Evolutionary conservation across 2,888 invertebrate genomes (phyloP).

Genomic region (Lasioglossum leucozonium): DNA sequence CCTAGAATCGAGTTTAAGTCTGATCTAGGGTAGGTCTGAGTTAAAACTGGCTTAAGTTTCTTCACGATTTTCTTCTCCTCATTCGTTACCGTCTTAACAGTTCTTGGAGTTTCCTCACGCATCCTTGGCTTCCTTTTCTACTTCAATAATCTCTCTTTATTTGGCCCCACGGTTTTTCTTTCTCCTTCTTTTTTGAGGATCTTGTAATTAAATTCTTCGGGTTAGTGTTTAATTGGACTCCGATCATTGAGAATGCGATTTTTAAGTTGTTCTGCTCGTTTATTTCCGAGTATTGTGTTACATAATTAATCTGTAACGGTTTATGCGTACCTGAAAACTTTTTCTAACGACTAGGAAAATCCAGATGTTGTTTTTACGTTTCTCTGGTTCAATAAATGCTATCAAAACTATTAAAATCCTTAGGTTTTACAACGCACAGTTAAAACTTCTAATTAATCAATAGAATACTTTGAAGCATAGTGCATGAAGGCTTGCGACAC

Average conservation of each 20-base stretch:
- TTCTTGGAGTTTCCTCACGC: constrained; percentile 1
- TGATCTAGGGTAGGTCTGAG: neutral
- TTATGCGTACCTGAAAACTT: no score
- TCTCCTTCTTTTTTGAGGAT: neutral
- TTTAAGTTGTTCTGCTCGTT: neutral
- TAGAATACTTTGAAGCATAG: neutral
- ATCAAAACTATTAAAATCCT: no score
- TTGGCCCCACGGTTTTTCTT: neutral
- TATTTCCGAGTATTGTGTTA: neutral
- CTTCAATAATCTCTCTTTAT: constrained; percentile 7
- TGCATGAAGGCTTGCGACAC: neutral
- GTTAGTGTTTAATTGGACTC: neutral
- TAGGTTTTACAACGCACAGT: no score
- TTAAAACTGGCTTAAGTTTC: neutral
- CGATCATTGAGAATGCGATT: neutral
- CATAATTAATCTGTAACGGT: neutral
- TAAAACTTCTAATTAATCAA: neutral
- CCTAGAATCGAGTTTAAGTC: neutral
- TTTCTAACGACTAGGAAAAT: no score
- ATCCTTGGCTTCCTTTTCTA: neutral
- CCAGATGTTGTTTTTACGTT: no score
- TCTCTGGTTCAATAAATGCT: no score
- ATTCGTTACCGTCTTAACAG: neutral
- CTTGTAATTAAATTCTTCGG: neutral
- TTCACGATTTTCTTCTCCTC: neutral